Conservation (phyloP, 1,140 invertebrate genomes). For the Drosophila tropicalis region DNA sequence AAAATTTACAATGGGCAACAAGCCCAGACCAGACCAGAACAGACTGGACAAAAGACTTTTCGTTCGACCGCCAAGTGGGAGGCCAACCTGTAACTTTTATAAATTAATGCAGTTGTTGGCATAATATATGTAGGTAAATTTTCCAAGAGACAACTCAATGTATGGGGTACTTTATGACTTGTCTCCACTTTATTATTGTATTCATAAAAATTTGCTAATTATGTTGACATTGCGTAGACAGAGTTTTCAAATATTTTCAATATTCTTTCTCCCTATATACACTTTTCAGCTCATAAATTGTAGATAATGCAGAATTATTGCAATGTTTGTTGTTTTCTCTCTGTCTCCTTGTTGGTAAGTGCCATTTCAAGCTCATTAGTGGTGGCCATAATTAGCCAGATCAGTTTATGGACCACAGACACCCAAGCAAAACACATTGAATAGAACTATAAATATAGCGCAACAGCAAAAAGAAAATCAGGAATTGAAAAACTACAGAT, state of each 20-base stretch:
- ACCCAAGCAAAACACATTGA: conserved; percentile 32
- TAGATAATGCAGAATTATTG: conserved; percentile 14
- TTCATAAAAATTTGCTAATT: conserved; percentile 52
- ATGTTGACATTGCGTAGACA: conserved; percentile 56
- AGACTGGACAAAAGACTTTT: no score
- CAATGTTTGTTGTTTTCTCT: conserved; percentile 29
- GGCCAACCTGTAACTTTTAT: conserved; percentile 2
- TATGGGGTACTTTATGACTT: conserved; percentile 10
- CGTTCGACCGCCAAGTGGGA: background rate
- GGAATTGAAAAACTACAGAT: conserved; percentile 36
- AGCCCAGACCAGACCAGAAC: no score
- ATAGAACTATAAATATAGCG: conserved; percentile 27
- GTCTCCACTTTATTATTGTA: conserved; percentile 30
- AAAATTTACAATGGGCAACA: conserved; percentile 70
- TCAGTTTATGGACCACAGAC: conserved; percentile 74
- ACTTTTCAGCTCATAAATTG: conserved; percentile 10
- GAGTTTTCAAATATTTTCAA: conserved; percentile 36
- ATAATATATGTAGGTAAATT: conserved; percentile 55
- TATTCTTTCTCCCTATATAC: background rate
- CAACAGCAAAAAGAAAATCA: conserved; percentile 36
- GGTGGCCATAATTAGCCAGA: conserved; percentile 77
- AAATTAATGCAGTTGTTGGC: conserved; percentile 34
- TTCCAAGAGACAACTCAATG: conserved; percentile 50
- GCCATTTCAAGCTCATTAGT: conserved; percentile 80
- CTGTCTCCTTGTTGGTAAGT: conserved; percentile 63